Conservation (phyloP, 2,888 invertebrate genomes). For the Leptopilina drosophilae region DNA sequence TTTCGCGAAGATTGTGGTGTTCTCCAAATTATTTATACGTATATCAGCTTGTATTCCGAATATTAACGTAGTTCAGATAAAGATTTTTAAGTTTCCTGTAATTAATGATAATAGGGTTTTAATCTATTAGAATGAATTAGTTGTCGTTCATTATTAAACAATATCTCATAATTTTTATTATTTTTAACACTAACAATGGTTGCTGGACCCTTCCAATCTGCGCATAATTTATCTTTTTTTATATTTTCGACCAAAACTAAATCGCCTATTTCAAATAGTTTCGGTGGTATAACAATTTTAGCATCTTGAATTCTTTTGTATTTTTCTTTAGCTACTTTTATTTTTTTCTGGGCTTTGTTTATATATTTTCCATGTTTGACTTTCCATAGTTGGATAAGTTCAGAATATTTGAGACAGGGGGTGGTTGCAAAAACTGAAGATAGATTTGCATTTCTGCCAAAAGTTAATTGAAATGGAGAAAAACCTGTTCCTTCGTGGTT, state of each 20-base stretch:
- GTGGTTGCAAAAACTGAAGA: background rate
- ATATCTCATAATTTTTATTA: too few species aligned
- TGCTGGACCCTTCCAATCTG: background rate
- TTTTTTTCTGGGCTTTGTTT: background rate
- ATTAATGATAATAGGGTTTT: too few species aligned
- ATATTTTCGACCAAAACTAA: background rate
- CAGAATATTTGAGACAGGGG: background rate
- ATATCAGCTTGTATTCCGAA: background rate
- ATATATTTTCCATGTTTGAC: background rate
- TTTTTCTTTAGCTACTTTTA: background rate
- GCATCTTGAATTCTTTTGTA: background rate
- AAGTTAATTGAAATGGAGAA: background rate
- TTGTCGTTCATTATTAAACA: too few species aligned
- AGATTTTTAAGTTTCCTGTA: too few species aligned
- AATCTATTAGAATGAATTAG: too few species aligned
- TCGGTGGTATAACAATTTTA: background rate
- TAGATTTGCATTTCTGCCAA: background rate
- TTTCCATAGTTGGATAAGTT: background rate
- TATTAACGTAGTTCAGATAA: too few species aligned
- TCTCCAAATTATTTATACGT: background rate
- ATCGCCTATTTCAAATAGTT: background rate
- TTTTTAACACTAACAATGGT: background rate
- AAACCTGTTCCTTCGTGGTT: background rate
- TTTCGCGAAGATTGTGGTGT: background rate
- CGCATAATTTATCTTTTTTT: background rate